Evolutionary conservation across 2,797 vertebrate species (phyloP), one percentile per base, ranked within the genome.

Genomic region (Columba guinea): DNA sequence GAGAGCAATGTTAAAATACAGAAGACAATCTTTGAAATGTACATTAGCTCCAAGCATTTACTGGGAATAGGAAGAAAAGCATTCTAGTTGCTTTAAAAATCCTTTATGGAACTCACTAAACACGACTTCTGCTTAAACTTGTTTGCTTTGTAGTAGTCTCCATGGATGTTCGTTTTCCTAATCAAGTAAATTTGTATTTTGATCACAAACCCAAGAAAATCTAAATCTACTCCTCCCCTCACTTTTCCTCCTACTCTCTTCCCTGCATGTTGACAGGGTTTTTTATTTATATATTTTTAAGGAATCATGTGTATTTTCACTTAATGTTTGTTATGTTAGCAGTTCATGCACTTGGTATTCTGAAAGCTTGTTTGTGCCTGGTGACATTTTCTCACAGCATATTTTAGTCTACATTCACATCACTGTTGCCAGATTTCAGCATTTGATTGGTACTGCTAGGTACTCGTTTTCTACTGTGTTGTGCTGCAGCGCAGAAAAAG

Each of bases 331-430:
- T 77, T 87, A 15, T 6, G 6, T 78, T 91, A 53, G 58, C 58
- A 87, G 60, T 49, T 94, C 44, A 32, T 89, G 60, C 49, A 70
- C 19, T 58, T 58, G 34, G 37, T 91, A 44, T 81, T 94, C 73
- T 55, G 65, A 78, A 78, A 92, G 34, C 28, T 64, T 62, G 13
- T 92, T 85, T 89, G 34, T 92, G 78, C 92, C 49, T 85, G 46
- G 49, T 89, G 34, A 71, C 68, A 32, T 30, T 83, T 95, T 94
- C 68, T 94, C 86, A 55, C 65, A 71, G 87, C 46, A 39, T 87
- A 51, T 94, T 93, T 95, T 68, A 90, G 41, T 91, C 51, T 44
- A 17, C 32, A 15, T 52, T 90, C 55, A 20, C 27, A 8, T 35
- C n/a, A 4, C 48, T 84, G 24, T 28, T 84, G 88, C 73, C 74